These are phyloP conservation scores for Microtus ochrogaster DNA, from an alignment of 2,113 vertebrate genomes.

Conservation along the genomic window DNA sequence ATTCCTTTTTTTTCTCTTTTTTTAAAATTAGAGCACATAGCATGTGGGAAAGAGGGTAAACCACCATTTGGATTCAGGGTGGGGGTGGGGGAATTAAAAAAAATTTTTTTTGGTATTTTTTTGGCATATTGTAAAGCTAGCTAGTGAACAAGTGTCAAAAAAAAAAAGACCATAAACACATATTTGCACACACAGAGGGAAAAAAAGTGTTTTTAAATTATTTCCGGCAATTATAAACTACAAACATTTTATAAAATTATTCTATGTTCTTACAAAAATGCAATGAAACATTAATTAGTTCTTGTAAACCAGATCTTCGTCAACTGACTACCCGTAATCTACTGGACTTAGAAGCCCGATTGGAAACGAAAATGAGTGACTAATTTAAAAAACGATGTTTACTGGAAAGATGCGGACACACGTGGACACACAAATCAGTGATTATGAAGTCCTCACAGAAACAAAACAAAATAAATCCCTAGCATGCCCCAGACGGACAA, in stretches of 20 bases:
- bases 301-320: slow-evolving; percentile 93
- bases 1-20: not conserved
- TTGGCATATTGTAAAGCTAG: not conserved
- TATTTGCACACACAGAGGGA: slow-evolving; percentile 78
- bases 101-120: not conserved
- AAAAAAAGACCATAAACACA: slow-evolving; percentile 80
- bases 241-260: slow-evolving; percentile 83
- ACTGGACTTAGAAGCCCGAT: slow-evolving; percentile 92
- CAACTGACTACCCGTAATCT: slow-evolving; percentile 98
- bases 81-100: no score
- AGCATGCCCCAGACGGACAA: slow-evolving; percentile 62
- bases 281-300: slow-evolving; percentile 89
- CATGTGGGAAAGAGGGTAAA: slow-evolving; percentile 72
- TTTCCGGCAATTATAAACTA: slow-evolving; percentile 83
- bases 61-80: slow-evolving; percentile 20
- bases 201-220: slow-evolving; percentile 86
- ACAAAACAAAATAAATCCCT: slow-evolving; percentile 69
- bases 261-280: slow-evolving; percentile 89
- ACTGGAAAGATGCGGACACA: slow-evolving; percentile 84
- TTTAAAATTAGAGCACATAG: slow-evolving; percentile 53
- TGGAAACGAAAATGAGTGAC: slow-evolving; percentile 89
- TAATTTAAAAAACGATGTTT: slow-evolving; percentile 78
- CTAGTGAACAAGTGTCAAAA: no score
- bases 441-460: slow-evolving; percentile 78
- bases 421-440: slow-evolving; percentile 82